Evolutionary conservation across 2,113 vertebrate species (phyloP).

Genomic region (Oryzias celebensis): DNA sequence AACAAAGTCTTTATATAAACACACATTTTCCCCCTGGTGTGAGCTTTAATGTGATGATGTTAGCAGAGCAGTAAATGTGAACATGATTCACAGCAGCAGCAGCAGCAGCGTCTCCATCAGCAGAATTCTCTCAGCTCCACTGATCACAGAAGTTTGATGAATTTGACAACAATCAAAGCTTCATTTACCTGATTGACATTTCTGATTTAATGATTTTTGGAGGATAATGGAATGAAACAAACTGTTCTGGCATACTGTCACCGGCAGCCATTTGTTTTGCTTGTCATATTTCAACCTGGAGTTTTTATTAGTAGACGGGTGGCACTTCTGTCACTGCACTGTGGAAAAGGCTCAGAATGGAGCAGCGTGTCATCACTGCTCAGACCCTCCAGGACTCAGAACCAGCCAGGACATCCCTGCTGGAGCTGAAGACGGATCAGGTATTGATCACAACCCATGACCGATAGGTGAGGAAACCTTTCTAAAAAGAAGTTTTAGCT

Average conservation of each 20-base stretch:
- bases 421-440: no score
- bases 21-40: not conserved
- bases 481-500: not conserved
- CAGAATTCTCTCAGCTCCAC: no score
- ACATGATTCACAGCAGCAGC: conserved; percentile 16
- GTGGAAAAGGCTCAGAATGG: conserved; percentile 64
- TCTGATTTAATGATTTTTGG: no score
- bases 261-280: no score
- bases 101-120: conserved; percentile 1
- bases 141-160: no score
- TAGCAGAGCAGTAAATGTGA: conserved; percentile 2
- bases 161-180: no score
- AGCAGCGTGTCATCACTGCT: conserved; percentile 34
- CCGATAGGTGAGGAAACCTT: conserved; percentile 13
- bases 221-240: no score
- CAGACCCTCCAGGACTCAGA: conserved; percentile 25
- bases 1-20: not conserved
- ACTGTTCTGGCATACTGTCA: no score
- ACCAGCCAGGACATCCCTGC: not conserved
- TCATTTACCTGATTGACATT: no score
- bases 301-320: conserved; percentile 70
- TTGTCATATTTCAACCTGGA: not conserved
- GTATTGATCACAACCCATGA: not conserved
- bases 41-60: not conserved
- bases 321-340: conserved; percentile 64